phyloP scores from a whole-genome alignment of 1,140 invertebrate genomes.

The Brachionus paranguensis region DNA sequence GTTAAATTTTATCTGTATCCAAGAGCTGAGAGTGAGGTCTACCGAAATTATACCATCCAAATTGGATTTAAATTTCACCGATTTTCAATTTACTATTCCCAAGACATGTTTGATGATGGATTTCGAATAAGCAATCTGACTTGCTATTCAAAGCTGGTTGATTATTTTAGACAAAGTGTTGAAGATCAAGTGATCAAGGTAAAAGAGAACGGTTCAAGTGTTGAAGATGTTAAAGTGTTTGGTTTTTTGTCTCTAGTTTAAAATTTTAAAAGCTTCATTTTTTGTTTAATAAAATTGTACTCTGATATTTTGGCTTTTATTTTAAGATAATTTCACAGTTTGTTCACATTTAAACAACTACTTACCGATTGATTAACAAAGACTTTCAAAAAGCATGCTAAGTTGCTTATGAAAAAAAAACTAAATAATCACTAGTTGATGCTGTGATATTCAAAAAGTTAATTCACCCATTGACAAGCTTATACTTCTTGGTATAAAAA shows the following conservation, averaged over 20 bases:
- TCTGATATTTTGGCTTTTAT: not conserved
- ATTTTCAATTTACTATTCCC: conserved; percentile 29
- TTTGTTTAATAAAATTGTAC: not conserved
- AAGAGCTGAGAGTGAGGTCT: not conserved
- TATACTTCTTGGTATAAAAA: not conserved
- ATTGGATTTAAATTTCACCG: conserved; percentile 24
- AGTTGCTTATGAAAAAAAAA: no score
- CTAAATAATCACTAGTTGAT: no score
- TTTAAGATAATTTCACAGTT: not conserved
- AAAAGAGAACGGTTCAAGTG: not conserved
- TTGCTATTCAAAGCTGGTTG: not conserved
- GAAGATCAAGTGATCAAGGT: not conserved
- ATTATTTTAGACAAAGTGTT: not conserved
- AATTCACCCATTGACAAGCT: not conserved
- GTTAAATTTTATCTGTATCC: conserved; percentile 37
- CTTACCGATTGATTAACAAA: not conserved
- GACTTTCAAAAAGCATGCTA: not conserved
- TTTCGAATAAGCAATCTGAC: conserved; percentile 9
- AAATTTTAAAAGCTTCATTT: not conserved
- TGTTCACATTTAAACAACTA: not conserved
- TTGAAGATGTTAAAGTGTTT: conserved; percentile 9
- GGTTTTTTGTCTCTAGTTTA: not conserved
- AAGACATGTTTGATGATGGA: conserved; percentile 19
- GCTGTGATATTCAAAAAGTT: no score
- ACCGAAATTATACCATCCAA: conserved; percentile 26